Conservation (phyloP, 2,113 vertebrate species). For the Cephalopholis sonnerati region DNA sequence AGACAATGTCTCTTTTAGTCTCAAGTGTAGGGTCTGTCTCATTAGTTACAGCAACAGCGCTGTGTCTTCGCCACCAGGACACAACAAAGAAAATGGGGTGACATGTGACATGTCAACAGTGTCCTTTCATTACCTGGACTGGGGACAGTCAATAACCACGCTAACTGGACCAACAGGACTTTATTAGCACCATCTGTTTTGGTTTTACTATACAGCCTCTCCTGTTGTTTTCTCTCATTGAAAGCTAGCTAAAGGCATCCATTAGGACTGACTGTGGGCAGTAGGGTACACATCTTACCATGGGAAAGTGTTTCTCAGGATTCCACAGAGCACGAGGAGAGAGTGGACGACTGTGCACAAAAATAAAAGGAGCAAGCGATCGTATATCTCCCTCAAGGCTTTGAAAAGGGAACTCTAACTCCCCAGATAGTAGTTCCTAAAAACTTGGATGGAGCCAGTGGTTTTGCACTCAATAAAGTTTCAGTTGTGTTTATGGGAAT, state of each 20-base stretch:
- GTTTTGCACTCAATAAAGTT: conserved; percentile 83
- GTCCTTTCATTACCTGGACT: conserved; percentile 75
- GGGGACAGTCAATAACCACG: conserved; percentile 63
- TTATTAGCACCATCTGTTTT: conserved; percentile 85
- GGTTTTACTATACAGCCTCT: conserved; percentile 76
- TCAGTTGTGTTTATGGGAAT: conserved; percentile 73
- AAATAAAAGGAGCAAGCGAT: conserved; percentile 53
- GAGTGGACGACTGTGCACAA: conserved; percentile 45
- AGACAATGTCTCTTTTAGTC: conserved; percentile 22
- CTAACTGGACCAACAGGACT: conserved; percentile 65
- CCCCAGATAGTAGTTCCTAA: conserved; percentile 66
- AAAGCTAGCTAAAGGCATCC: conserved; percentile 72
- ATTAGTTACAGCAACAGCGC: conserved; percentile 60
- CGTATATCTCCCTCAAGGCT: conserved; percentile 58
- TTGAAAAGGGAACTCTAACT: conserved; percentile 67
- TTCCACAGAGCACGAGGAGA: conserved; percentile 63
- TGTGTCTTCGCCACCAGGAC: conserved; percentile 28
- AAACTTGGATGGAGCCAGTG: conserved; percentile 72
- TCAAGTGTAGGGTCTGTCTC: conserved; percentile 63
- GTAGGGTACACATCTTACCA: conserved; percentile 61
- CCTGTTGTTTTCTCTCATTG: conserved; percentile 76
- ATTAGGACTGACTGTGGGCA: conserved; percentile 65
- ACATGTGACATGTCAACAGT: conserved; percentile 63
- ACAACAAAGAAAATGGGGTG: conserved; percentile 63
- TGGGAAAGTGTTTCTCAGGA: conserved; percentile 76